Percentiles rank a stretch among this genome's conserved stretches.
Evolutionary conservation across 2,797 vertebrate genomes (phyloP).

Genomic region (Tiaroga cobitis): DNA sequence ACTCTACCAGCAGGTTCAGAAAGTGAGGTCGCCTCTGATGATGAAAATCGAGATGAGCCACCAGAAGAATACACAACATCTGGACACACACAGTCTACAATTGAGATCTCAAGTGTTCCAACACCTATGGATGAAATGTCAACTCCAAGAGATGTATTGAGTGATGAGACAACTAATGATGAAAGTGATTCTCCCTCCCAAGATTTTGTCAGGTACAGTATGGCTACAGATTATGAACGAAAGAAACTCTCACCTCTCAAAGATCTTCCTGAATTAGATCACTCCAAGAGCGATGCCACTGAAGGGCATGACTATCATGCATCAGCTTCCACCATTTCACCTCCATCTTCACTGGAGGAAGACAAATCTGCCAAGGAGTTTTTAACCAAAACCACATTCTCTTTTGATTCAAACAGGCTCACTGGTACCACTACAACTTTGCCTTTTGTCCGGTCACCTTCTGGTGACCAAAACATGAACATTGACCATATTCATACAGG

Average conservation of each 20-base stretch:
- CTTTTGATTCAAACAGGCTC: conserved; percentile 69
- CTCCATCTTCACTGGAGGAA: conserved; percentile 90
- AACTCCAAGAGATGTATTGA: conserved; percentile 90
- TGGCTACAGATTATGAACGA: conserved; percentile 78
- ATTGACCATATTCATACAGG: conserved; percentile 82
- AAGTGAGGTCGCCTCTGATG: conserved; percentile 88
- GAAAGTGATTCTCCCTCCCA: conserved; percentile 88
- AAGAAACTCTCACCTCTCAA: conserved; percentile 79
- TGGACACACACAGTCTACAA: conserved; percentile 89
- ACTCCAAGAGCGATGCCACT: conserved; percentile 88
- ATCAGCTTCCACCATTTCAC: conserved; percentile 92
- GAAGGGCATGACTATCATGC: conserved; percentile 91
- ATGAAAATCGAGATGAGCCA: conserved; percentile 88
- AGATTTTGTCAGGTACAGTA: conserved; percentile 83
- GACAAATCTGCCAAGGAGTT: conserved; percentile 85
- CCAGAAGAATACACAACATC: conserved; percentile 91
- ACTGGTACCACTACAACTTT: conserved; percentile 76
- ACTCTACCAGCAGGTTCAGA: conserved; percentile 85
- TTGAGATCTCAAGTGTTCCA: conserved; percentile 93
- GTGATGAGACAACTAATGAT: conserved; percentile 90
- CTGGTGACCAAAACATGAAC: conserved; percentile 86
- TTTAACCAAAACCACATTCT: conserved; percentile 57
- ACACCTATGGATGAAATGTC: conserved; percentile 95
- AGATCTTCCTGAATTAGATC: conserved; percentile 78
- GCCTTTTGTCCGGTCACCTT: conserved; percentile 87